These are phyloP conservation scores for Synanthedon andrenaeformis DNA, from an alignment of 2,888 invertebrate species.

Conservation along the genomic window DNA sequence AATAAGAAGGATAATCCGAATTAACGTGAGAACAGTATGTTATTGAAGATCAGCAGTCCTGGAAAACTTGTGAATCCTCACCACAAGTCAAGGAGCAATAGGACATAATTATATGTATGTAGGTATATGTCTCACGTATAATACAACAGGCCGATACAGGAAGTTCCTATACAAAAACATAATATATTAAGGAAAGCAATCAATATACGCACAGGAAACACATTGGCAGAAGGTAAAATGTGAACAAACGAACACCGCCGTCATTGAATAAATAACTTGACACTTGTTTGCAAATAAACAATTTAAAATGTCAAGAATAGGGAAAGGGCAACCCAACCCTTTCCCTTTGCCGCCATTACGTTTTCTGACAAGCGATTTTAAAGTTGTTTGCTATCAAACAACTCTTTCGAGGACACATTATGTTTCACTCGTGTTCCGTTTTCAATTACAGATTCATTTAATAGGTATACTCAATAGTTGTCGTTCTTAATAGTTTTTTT, in stretches of 20 bases:
- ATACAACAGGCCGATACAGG: no score
- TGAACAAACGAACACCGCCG: slow-evolving; percentile 10
- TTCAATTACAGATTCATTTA: slow-evolving; percentile 6
- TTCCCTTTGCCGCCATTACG: slow-evolving; percentile 52
- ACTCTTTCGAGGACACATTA: neutral
- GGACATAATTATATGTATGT: no score
- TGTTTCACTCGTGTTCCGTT: neutral
- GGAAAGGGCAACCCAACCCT: slow-evolving; percentile 59
- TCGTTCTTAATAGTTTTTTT: no score
- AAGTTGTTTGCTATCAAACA: slow-evolving; percentile 32
- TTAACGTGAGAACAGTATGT: no score
- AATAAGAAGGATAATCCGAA: no score
- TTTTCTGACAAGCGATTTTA: slow-evolving; percentile 61
- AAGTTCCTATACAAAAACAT: no score
- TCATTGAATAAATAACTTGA: slow-evolving; percentile 64
- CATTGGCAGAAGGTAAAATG: neutral
- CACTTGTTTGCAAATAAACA: slow-evolving; percentile 68
- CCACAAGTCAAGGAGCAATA: no score
- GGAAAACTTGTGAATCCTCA: no score
- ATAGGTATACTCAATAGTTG: no score
- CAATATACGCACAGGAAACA: slow-evolving; percentile 1
- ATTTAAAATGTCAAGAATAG: slow-evolving; percentile 69
- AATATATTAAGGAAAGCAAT: neutral
- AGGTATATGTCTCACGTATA: no score
- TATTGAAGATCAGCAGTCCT: no score